Percentiles rank a stretch among this genome's conserved stretches.
Conservation (phyloP, 2,888 invertebrate species). For the Fabriciana adippe region DNA sequence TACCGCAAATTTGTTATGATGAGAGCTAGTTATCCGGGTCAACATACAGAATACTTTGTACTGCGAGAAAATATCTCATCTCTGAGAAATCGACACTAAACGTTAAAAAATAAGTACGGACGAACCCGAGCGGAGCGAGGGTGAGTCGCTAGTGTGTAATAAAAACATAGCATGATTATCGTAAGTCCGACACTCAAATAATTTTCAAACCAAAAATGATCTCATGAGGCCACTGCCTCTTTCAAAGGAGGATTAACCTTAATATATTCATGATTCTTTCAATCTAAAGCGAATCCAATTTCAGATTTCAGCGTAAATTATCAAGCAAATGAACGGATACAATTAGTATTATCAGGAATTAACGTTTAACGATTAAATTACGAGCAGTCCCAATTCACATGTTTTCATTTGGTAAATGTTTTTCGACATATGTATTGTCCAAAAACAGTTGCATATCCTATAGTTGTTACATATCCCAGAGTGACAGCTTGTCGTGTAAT, state of each 20-base stretch:
- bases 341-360: slow-evolving; percentile 41
- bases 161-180: too few relatives aligned
- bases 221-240: slow-evolving; percentile 13
- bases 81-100: too few relatives aligned
- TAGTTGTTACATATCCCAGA: neutral
- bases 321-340: slow-evolving; percentile 38
- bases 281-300: slow-evolving; percentile 42
- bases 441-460: too few relatives aligned
- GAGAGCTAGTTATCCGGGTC: too few relatives aligned
- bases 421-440: neutral
- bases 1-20: too few relatives aligned
- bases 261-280: slow-evolving; percentile 36
- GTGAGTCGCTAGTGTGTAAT: too few relatives aligned
- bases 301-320: slow-evolving; percentile 42
- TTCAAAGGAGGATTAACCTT: slow-evolving; percentile 34
- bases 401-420: neutral
- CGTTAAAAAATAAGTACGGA: too few relatives aligned
- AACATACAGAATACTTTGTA: too few relatives aligned
- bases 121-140: too few relatives aligned
- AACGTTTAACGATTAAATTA: slow-evolving; percentile 21
- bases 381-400: slow-evolving; percentile 1
- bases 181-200: neutral
- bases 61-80: too few relatives aligned
- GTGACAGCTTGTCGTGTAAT: too few relatives aligned
- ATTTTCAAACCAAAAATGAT: neutral